These are phyloP conservation scores for Dryococelus australis DNA, from an alignment of 2,888 invertebrate species.

Conservation along the genomic window DNA sequence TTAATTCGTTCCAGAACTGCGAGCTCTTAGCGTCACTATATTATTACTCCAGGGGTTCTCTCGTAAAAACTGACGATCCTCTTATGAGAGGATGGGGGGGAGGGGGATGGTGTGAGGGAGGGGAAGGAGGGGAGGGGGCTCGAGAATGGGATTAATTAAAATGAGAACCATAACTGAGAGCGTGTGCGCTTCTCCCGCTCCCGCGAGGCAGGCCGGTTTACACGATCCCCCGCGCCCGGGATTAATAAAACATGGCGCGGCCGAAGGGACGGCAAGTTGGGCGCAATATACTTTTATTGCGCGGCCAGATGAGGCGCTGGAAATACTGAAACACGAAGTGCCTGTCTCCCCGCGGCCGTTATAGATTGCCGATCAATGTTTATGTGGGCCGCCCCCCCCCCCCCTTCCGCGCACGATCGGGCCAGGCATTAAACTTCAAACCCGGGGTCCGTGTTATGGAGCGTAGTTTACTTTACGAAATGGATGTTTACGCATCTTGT, in stretches of 20 bases:
- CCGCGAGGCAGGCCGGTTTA: not conserved
- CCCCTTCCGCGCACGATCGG: too few relatives aligned
- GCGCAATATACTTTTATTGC: not conserved
- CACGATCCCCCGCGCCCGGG: not conserved
- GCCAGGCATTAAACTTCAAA: not conserved
- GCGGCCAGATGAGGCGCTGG: not conserved
- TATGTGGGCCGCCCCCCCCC: not conserved
- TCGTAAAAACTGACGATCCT: constrained; percentile 16
- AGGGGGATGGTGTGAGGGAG: too few relatives aligned
- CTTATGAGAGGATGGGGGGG: not conserved
- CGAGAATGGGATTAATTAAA: constrained; percentile 16
- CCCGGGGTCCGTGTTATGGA: not conserved
- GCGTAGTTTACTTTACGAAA: not conserved
- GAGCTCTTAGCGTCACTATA: constrained; percentile 16
- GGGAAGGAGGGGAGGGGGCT: not conserved
- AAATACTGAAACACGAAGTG: not conserved
- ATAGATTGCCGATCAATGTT: not conserved
- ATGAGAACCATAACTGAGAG: not conserved
- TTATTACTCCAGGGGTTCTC: constrained; percentile 4
- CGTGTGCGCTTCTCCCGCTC: not conserved
- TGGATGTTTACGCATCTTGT: not conserved
- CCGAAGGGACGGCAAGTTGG: not conserved
- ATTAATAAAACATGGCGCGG: not conserved
- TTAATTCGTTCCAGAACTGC: constrained; percentile 16
- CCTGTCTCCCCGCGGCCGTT: not conserved